These are phyloP conservation scores for Melieria crassipennis DNA, from an alignment of 2,888 invertebrate genomes.

Conservation along the genomic window DNA sequence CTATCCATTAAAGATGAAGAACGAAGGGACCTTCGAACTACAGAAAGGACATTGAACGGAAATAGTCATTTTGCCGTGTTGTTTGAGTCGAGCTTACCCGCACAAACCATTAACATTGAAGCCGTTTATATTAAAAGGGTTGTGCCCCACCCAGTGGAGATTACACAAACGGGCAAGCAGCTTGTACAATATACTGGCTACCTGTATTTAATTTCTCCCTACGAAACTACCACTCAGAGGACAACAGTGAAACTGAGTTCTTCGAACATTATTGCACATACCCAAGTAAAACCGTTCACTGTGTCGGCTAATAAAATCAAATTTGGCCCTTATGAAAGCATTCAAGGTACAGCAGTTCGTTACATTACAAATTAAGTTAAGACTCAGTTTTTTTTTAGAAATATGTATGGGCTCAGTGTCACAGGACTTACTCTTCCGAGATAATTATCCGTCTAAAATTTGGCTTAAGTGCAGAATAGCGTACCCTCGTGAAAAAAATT, in stretches of 20 bases:
- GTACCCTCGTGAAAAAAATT: no score
- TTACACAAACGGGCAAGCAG: slow-evolving; percentile 94
- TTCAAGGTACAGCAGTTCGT: slow-evolving; percentile 66
- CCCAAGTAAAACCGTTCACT: slow-evolving; percentile 78
- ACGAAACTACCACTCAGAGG: slow-evolving; percentile 81
- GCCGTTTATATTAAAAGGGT: slow-evolving; percentile 80
- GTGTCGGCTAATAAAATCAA: slow-evolving; percentile 82
- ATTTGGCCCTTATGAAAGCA: slow-evolving; percentile 89
- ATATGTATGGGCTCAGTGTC: no score
- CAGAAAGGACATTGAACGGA: slow-evolving; percentile 68
- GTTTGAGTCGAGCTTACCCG: slow-evolving; percentile 64
- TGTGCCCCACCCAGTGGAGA: slow-evolving; percentile 85
- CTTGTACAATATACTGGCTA: slow-evolving; percentile 88
- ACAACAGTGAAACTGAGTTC: slow-evolving; percentile 82
- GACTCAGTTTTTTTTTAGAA: not conserved
- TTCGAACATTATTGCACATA: slow-evolving; percentile 82
- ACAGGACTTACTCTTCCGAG: no score
- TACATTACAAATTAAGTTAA: not conserved
- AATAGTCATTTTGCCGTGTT: slow-evolving; percentile 70
- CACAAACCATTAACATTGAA: slow-evolving; percentile 70
- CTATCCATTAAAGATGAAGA: slow-evolving; percentile 75
- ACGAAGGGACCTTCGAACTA: slow-evolving; percentile 70
- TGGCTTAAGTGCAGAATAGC: no score
- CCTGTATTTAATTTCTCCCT: slow-evolving; percentile 85
- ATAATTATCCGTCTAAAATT: no score